Base-by-base conservation (phyloP, 2,113 vertebrate species). In the Cygnus buccinator region DNA sequence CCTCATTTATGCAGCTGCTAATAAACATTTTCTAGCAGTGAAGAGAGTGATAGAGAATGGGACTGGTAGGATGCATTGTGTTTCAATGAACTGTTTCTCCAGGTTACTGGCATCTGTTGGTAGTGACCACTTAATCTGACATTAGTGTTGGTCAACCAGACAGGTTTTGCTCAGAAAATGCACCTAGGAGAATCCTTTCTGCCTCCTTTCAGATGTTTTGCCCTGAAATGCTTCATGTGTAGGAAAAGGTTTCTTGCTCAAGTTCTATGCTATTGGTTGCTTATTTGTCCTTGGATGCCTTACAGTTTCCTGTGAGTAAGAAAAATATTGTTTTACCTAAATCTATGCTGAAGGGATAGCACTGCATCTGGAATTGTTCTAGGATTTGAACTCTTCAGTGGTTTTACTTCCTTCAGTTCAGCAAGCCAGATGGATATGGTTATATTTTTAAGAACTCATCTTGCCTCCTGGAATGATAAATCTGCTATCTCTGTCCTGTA, bases 361-460 rank as follows among this genome's bases (percentile, higher is more conserved):
- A 7, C 35, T 78, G 55, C 48, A 29, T 83, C 81, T 82, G 55
- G 73, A 90, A 73, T 62, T 48, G 23, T 73, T 84, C 39, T 68
- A 41, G 52, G 67, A 78, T 52, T 11, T 79, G 67, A 92, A 39
- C 55, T 80, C 46, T 84, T 50, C 7, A 4, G 33, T 71, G 50
- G 43, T 59, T 95, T 86, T 55, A 73, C 65, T 93, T 80, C 52
- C 75, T 72, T 78, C 71, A 57, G 70, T 73, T 82, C 54, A 73
- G 52, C 94, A 93, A 95, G 35, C n/a, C 44, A 35, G 86, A n/a
- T 29, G 74, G 89, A 66, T 67, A 59, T 68, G 65, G 63, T 72
- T 75, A 26, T 68, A 73, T 48, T 88, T 87, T 93, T 79, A 80
- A 87, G 79, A 75, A 85, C 75, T 91, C 78, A 31, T 78, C 62